Base-by-base conservation (phyloP, 2,888 invertebrate genomes). In the Drosophila aldrichi region DNA sequence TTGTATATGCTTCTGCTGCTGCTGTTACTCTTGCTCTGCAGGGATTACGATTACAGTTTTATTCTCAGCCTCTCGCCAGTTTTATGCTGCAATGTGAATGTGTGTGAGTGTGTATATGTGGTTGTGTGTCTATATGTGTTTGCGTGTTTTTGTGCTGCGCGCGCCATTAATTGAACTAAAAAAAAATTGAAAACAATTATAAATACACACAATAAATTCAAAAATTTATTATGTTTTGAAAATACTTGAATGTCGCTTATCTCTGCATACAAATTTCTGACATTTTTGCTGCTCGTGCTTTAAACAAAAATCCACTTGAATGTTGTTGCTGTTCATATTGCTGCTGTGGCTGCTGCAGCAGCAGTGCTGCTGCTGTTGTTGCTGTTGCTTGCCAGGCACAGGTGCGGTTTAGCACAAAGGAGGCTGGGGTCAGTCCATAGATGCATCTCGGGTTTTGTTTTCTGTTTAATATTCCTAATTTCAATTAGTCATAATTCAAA, bases 141-240 rank as follows among this genome's bases (percentile, higher is more conserved):
- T 61, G 32, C 68, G 36, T 67, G 61, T 79, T 64, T 73, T 60
- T 63, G 82, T 75, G 67, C 64, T 79, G 76, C 70, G 80, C 82
- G 85, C 89, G 85, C 85, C 89, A 83, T 87, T 88, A 87, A 85
- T 88, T 88, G 75, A 77, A 78, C 72, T 48, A 74, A 70, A 73
- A 74, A 74, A 55, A 55, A 51, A 32, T 71, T 85, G 72, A 74
- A 88, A 79, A 82, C 74, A 74, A 82, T 87, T 83, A 87, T 84
- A 83, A 88, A 83, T 88, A 83, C 80, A 72, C 83, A 75, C 82
- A 89, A 85, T 89, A 88, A 89, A 87, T 76, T 77, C 66, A 82
- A 68, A 80, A 77, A 70, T 84, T 87, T 87, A 89, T 89, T 82
- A 79, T 87, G 87, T 87, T 87, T 87, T 74, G 89, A 87, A 87